A percentile compares a stretch with the other conserved stretches of the same genome.
phyloP scores from a whole-genome alignment of 2,888 invertebrate genomes.

The Papilio demoleus region DNA sequence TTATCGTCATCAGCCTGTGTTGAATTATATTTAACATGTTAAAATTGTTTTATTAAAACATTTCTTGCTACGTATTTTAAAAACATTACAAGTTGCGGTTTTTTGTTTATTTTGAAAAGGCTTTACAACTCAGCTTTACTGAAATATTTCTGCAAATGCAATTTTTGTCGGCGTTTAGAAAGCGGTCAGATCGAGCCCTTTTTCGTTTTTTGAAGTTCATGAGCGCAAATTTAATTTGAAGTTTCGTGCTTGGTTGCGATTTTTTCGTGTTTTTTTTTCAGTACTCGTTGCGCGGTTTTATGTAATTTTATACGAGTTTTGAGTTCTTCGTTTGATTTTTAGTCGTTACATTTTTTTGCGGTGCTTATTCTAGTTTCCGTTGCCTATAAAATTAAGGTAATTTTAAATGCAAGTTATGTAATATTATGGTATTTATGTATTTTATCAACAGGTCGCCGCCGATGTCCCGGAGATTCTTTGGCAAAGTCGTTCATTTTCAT shows the following conservation, averaged over 20 bases:
- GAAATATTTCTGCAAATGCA: slow-evolving; percentile 19
- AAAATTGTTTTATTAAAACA: background rate
- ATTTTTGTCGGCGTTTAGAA: slow-evolving; percentile 18
- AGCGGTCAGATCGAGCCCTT: slow-evolving; percentile 2
- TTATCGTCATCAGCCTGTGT: background rate
- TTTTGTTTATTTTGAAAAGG: background rate
- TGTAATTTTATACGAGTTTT: slow-evolving; percentile 5
- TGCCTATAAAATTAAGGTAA: background rate
- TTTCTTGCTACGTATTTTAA: background rate
- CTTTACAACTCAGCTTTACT: slow-evolving; percentile 7
- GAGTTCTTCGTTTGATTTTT: slow-evolving; percentile 11
- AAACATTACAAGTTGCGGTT: background rate
- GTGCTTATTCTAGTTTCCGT: background rate
- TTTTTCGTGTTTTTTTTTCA: background rate
- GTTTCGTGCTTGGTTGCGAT: slow-evolving; percentile 14
- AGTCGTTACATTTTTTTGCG: background rate
- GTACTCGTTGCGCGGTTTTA: background rate
- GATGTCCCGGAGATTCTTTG: slow-evolving; percentile 86
- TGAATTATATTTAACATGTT: background rate
- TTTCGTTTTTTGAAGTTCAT: slow-evolving; percentile 16
- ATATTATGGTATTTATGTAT: background rate
- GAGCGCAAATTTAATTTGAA: slow-evolving; percentile 19
- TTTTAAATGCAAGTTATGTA: background rate
- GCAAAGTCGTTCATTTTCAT: slow-evolving; percentile 85
- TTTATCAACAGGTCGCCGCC: slow-evolving; percentile 81